These are phyloP conservation scores for Tyrannus savana DNA, from an alignment of 2,113 vertebrate genomes.

Conservation along the genomic window DNA sequence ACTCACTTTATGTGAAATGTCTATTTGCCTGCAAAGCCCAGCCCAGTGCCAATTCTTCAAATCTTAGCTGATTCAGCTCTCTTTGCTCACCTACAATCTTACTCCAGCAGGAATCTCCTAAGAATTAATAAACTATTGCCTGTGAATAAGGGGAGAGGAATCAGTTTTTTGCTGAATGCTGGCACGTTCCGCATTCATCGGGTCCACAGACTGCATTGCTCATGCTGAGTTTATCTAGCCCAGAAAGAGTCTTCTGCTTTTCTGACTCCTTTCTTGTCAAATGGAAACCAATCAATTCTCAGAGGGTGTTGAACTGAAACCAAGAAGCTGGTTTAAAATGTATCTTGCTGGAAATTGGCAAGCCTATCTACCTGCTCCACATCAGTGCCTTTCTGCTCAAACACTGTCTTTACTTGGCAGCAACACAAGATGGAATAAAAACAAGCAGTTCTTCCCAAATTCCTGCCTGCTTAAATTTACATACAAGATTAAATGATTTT, in stretches of 20 bases:
- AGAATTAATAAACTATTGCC: background rate
- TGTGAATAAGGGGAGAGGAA: background rate
- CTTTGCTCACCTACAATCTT: background rate
- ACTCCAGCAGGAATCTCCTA: background rate
- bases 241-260: conserved; percentile 23
- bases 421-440: conserved; percentile 53
- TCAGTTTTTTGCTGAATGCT: background rate
- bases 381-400: conserved; percentile 47
- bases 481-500: conserved; percentile 60
- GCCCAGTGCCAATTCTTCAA: background rate
- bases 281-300: conserved; percentile 40
- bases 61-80: background rate
- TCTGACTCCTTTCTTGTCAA: conserved; percentile 49
- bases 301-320: conserved; percentile 42
- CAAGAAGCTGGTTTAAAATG: background rate
- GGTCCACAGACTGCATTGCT: background rate
- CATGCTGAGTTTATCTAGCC: background rate
- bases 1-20: background rate
- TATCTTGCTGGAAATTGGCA: conserved; percentile 31
- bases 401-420: conserved; percentile 58
- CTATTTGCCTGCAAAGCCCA: background rate
- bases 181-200: background rate
- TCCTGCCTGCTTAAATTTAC: conserved; percentile 60
- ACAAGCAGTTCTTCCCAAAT: conserved; percentile 42
- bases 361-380: conserved; percentile 49